Evolutionary conservation across 2,113 vertebrate genomes (phyloP).

Genomic region (Corythoichthys haematopterus): DNA sequence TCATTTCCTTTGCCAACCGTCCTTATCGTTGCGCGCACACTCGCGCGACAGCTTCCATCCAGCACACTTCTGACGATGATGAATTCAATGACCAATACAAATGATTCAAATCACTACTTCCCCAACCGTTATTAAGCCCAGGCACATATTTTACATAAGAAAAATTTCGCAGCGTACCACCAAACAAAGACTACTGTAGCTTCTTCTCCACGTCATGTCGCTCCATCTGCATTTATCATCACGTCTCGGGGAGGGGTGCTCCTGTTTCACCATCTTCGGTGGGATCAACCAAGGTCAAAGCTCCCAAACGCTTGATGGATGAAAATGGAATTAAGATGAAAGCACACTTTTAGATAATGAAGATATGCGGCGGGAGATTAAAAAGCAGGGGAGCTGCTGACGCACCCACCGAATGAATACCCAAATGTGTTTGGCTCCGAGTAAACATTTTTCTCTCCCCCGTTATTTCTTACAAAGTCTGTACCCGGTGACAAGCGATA

Average conservation of each 20-base stretch:
- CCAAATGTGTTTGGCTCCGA: constrained; percentile 66
- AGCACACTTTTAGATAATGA: constrained; percentile 70
- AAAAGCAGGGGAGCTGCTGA: constrained; percentile 44
- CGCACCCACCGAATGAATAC: constrained; percentile 64
- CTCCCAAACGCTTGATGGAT: constrained; percentile 66
- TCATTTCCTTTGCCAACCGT: constrained; percentile 31
- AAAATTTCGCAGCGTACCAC: neutral
- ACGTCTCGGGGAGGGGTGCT: constrained; percentile 16
- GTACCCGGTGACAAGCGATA: constrained; percentile 25
- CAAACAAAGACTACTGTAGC: neutral
- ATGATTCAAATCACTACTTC: constrained; percentile 56
- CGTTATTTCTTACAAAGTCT: neutral
- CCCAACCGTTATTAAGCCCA: neutral
- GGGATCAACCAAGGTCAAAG: constrained; percentile 66
- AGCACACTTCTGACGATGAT: constrained; percentile 58
- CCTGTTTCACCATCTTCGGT: constrained; percentile 37
- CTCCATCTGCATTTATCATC: constrained; percentile 52
- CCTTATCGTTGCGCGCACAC: constrained; percentile 19
- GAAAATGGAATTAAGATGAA: constrained; percentile 72
- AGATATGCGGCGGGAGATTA: constrained; percentile 61
- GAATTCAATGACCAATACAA: constrained; percentile 67
- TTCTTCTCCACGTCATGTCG: constrained; percentile 14
- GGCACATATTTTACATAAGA: neutral
- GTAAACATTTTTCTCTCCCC: too few species aligned
- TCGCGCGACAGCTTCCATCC: constrained; percentile 40